Base-by-base conservation (phyloP, 2,888 invertebrate species). In the Uropetala carovei region DNA sequence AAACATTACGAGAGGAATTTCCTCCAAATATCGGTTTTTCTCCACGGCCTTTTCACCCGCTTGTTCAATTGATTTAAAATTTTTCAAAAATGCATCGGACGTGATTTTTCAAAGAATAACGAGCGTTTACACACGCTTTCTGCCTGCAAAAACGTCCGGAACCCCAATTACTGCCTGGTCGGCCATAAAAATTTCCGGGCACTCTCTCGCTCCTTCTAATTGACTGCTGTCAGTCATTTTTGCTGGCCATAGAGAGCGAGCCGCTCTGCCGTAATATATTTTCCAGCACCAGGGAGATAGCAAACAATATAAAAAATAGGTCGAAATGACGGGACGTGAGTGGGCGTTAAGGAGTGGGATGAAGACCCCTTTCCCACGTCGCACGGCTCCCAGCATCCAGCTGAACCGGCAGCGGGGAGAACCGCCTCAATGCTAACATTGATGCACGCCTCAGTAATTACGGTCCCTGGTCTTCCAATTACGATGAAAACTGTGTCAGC, bases 381-480 rank as follows among this genome's bases (percentile, higher is more conserved):
- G 5, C 43, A 43, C 43, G 43, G 10, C 22, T 75, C 75, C 75
- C 18, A 64, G 64, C 68, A 5, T 75, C 4, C 22, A 27, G 27
- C 13, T 27, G 75, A 22, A 75, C 75, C 4, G 75, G 7, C 18
- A 22, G 22, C 68, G 68, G 11, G 4, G 27, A 27, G 75, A 27
- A 75, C 27, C 27, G 75, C 27, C 13, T 75, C 75, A 75, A 75
- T 75, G 75, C 75, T 27, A 75, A 75, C 75, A 27, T 27, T 75
- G 75, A 75, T 75, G 75, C 75, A 75, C 75, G 75, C 75, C 75
- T 75, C 75, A 75, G 75, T 75, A 75, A 75, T 75, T 75, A 75
- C 22, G 75, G 75, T 27, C 13, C 75, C 22, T 75, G 75, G 22
- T 75, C 75, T 75, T 75, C 75, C 75, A 75, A 75, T 75, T 75